These are phyloP conservation scores for Drosophila ogumai DNA, from an alignment of 1,140 invertebrate species.

Conservation along the genomic window DNA sequence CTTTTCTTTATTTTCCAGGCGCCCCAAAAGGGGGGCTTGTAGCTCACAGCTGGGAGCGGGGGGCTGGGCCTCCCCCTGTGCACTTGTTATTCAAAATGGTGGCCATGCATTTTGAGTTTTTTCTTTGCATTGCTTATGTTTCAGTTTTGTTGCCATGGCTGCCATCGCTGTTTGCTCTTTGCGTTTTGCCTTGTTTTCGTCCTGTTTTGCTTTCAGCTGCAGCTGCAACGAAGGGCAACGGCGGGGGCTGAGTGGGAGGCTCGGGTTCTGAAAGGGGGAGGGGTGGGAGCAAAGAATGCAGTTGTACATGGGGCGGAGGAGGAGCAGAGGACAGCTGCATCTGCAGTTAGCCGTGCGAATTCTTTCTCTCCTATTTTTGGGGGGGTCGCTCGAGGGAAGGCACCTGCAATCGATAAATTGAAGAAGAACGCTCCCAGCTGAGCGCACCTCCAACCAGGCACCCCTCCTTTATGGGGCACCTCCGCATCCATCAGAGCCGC, in stretches of 20 bases:
- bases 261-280: not conserved
- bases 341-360: conserved; percentile 41
- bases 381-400: conserved; percentile 15
- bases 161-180: conserved; percentile 63
- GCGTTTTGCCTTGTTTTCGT: conserved; percentile 45
- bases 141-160: conserved; percentile 74
- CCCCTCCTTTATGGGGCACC: not conserved
- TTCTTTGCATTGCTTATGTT: conserved; percentile 69
- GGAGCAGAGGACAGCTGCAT: conserved; percentile 17
- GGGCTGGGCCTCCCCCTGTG: conserved; percentile 25
- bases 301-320: conserved; percentile 5
- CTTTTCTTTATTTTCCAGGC: conserved; percentile 54
- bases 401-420: conserved; percentile 49
- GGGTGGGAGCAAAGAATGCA: conserved; percentile 42
- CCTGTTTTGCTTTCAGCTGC: conserved; percentile 69
- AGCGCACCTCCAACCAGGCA: conserved; percentile 16
- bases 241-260: not conserved
- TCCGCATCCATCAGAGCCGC: conserved; percentile 21
- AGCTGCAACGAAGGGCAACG: conserved; percentile 27
- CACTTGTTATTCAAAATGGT: conserved; percentile 83
- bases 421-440: conserved; percentile 35
- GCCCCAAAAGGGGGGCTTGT: not conserved
- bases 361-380: conserved; percentile 19
- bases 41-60: not conserved
- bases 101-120: conserved; percentile 75